A percentile compares a stretch with the other conserved stretches of the same genome.
phyloP scores from a whole-genome alignment of 2,113 vertebrate species.

The Gobius niger region DNA sequence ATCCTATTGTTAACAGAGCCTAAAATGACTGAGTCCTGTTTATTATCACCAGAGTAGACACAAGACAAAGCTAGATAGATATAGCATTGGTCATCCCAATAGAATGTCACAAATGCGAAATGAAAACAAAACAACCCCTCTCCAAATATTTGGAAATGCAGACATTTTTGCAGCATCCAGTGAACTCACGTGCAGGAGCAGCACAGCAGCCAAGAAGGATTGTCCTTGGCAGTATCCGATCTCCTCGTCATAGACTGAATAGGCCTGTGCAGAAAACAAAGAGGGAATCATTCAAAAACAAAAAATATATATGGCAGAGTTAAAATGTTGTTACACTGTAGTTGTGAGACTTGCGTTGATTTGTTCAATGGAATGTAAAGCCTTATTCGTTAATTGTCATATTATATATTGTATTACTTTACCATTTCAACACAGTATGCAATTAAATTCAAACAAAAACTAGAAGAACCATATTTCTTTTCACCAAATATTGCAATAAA shows the following conservation, averaged over 20 bases:
- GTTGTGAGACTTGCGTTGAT: background rate
- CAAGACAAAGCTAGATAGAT: background rate
- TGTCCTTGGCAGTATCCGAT: conserved; percentile 99
- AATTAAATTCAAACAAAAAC: no score
- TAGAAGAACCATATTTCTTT: no score
- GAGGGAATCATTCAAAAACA: background rate
- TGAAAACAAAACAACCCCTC: conserved; percentile 37
- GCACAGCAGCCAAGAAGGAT: conserved; percentile 96
- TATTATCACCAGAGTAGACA: background rate
- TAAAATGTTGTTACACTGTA: no score
- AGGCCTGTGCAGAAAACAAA: conserved; percentile 78
- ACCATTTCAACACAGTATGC: no score
- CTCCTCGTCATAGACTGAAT: conserved; percentile 98
- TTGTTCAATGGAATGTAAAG: background rate
- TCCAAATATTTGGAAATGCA: conserved; percentile 26
- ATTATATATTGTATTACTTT: no score
- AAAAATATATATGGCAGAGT: background rate
- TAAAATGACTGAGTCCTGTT: no score
- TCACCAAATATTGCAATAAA: no score
- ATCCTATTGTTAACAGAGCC: no score
- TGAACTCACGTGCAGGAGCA: conserved; percentile 93
- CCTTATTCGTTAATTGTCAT: no score
- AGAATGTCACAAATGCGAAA: conserved; percentile 25
- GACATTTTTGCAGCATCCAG: conserved; percentile 9
- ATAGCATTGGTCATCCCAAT: background rate